Evolutionary conservation across 1,140 invertebrate genomes (phyloP), one percentile per base, ranked within the genome.

Genomic region (Papilio machaon): DNA sequence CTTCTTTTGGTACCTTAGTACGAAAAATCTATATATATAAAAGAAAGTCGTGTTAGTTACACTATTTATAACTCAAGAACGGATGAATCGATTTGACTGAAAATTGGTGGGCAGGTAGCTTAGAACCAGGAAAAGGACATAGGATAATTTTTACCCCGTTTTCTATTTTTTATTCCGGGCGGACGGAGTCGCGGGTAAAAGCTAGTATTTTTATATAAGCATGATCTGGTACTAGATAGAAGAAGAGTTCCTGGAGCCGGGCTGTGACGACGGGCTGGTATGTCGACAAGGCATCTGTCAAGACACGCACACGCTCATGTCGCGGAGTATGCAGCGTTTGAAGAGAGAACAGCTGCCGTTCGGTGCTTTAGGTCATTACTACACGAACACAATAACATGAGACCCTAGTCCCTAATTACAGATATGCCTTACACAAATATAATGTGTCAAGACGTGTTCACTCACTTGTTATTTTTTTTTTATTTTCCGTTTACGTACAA

Each of bases 191-290:
- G n/a, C n/a, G n/a, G n/a, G n/a, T n/a, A n/a, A n/a, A n/a, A n/a
- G n/a, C n/a, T n/a, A n/a, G n/a, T 30, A 30, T 30, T 30, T 30
- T 30, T 30, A 30, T 1, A 30, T 30, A 30, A 1, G 23, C 23
- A 13, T 11, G 2, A 13, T 49, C 47, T 10, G 11, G 9, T 76
- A 11, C 13, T 13, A 94, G 93, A 89, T 94, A 7, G 92, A 94
- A 80, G 92, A 94, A 75, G 93, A 94, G 77, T 92, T 94, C 81
- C 43, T 94, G 17, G 92, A 94, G 79, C 93, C 92, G 4, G 92
- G 93, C 10, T 94, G 93, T 84, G 92, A 94, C 73, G 93, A 94
- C 64, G 93, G 92, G 0, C 86, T 93, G 82, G 92, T 94, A 7
- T 94, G 91, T 79, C 85, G 92, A 1, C 88, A 94, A 54, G 92